Evolutionary conservation across 2,888 invertebrate genomes (phyloP).

Genomic region (Fragum sueziense): DNA sequence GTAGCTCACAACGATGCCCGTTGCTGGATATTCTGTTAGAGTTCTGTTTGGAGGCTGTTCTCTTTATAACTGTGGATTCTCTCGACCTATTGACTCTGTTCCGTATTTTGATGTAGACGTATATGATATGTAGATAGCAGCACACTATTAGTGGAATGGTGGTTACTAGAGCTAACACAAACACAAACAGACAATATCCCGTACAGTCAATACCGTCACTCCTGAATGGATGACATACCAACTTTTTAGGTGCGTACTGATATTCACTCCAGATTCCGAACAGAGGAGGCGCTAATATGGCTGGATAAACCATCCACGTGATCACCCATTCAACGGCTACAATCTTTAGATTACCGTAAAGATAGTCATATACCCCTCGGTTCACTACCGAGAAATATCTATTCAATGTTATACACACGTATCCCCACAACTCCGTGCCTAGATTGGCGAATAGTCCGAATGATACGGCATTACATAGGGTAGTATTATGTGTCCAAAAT

Average conservation of each 20-base stretch:
- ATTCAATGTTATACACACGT: constrained; percentile 64
- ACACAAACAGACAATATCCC: constrained; percentile 57
- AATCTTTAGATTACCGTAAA: constrained; percentile 45
- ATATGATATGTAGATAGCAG: constrained; percentile 57
- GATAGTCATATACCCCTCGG: constrained; percentile 37
- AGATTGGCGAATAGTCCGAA: constrained; percentile 59
- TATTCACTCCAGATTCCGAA: constrained; percentile 62
- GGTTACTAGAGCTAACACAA: constrained; percentile 46
- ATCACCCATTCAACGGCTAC: constrained; percentile 52
- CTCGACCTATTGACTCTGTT: background rate
- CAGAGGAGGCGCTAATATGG: constrained; percentile 61
- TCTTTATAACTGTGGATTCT: background rate
- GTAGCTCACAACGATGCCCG: background rate
- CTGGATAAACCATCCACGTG: constrained; percentile 62
- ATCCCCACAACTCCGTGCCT: constrained; percentile 61
- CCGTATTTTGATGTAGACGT: constrained; percentile 33
- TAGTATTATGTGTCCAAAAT: constrained; percentile 34
- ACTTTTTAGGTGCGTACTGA: constrained; percentile 56
- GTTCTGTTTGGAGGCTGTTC: background rate
- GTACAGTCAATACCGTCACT: constrained; percentile 38
- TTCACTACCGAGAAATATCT: constrained; percentile 63
- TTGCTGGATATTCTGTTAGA: constrained; percentile 5
- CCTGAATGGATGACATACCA: constrained; percentile 63
- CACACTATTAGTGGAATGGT: constrained; percentile 53
- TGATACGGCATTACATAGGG: constrained; percentile 53